Percentiles rank a stretch among this genome's conserved stretches.
Evolutionary conservation across 1,140 invertebrate species (phyloP).

Genomic region (Aphelinus atriplicis): DNA sequence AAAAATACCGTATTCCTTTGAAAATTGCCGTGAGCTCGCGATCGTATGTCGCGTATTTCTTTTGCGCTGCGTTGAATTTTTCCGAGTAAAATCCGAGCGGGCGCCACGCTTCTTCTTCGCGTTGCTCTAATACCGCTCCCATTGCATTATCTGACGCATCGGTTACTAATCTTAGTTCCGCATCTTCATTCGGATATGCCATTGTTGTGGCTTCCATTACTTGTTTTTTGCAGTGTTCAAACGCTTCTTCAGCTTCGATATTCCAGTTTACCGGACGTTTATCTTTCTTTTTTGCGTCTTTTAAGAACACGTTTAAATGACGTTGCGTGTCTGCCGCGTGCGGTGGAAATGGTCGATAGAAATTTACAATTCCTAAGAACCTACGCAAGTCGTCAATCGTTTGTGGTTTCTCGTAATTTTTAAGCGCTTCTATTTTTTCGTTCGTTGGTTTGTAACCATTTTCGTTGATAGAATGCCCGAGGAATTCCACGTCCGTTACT

Average conservation of each 20-base stretch:
- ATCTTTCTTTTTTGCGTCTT: constrained; percentile 15
- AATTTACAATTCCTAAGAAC: constrained; percentile 9
- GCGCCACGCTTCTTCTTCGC: background rate
- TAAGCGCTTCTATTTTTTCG: too few relatives aligned
- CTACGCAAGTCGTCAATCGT: background rate
- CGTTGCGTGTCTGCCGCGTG: constrained; percentile 47
- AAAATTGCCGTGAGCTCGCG: constrained; percentile 5
- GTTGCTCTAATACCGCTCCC: background rate
- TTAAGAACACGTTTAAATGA: constrained; percentile 30
- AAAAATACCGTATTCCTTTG: constrained; percentile 3
- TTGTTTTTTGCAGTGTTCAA: constrained; percentile 1
- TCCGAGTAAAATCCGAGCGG: background rate
- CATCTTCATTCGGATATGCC: background rate
- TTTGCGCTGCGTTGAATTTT: background rate
- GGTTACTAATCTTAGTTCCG: constrained; percentile 2
- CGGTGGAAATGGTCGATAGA: constrained; percentile 32
- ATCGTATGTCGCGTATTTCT: constrained; percentile 9
- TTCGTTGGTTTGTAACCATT: too few relatives aligned
- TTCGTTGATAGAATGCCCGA: too few relatives aligned
- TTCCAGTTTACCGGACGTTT: constrained; percentile 7
- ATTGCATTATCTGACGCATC: constrained; percentile 10
- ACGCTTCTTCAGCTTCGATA: background rate
- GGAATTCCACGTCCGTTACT: too few relatives aligned
- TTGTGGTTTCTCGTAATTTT: too few relatives aligned
- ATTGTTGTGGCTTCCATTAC: background rate